Percentiles rank a stretch among this genome's conserved stretches.
Conservation (phyloP, 2,888 invertebrate genomes). For the Linnaemya tessellans region DNA sequence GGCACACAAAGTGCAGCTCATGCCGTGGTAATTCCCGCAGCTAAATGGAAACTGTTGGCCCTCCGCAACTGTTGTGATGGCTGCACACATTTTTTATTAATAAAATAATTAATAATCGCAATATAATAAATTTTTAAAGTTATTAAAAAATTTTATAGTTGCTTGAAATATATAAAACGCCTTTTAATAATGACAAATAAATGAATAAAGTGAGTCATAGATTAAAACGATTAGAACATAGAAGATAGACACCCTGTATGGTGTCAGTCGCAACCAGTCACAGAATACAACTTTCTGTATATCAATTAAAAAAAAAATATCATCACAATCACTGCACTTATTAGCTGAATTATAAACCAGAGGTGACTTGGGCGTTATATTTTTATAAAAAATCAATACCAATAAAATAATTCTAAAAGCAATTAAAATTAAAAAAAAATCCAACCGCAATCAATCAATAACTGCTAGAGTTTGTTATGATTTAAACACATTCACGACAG, state of each 20-base stretch:
- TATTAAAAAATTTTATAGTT: neutral
- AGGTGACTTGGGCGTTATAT: neutral
- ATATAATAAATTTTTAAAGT: too few relatives aligned
- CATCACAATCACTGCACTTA: neutral
- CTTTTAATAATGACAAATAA: constrained; percentile 7
- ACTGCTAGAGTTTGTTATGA: too few relatives aligned
- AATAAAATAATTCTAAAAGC: neutral
- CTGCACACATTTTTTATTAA: too few relatives aligned
- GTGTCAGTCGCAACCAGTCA: neutral
- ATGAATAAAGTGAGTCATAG: neutral
- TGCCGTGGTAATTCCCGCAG: too few relatives aligned
- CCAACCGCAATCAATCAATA: too few relatives aligned
- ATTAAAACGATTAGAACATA: neutral
- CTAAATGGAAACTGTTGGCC: too few relatives aligned
- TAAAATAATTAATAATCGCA: too few relatives aligned
- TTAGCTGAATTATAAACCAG: neutral
- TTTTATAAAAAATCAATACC: neutral
- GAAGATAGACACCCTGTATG: neutral
- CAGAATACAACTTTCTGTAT: neutral
- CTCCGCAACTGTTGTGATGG: too few relatives aligned
- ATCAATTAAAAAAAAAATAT: constrained; percentile 7
- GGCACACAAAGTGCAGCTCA: too few relatives aligned
- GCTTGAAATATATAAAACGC: constrained; percentile 18
- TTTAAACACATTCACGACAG: too few relatives aligned
- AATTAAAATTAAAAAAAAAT: neutral